Conservation (phyloP, 2,888 invertebrate genomes). For the Diarsia brunnea region DNA sequence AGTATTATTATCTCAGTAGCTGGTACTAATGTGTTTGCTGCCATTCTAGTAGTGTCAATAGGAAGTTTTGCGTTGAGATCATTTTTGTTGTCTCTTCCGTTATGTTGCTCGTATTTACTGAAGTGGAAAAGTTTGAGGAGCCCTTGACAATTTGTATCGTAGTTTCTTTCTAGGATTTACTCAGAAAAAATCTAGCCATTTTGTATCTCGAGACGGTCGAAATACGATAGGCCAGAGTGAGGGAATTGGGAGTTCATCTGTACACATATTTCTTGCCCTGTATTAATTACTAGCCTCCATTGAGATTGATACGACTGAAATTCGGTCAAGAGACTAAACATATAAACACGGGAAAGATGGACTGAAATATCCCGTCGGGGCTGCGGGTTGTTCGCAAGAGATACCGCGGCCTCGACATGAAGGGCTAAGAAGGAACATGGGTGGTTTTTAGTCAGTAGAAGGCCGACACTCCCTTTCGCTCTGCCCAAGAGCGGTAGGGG, state of each 20-base stretch:
- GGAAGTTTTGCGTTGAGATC: conserved; percentile 43
- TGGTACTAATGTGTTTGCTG: conserved; percentile 41
- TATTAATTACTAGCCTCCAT: neutral
- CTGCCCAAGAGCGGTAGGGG: too few relatives aligned
- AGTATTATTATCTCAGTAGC: conserved; percentile 43
- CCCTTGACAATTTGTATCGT: neutral
- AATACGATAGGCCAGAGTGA: neutral
- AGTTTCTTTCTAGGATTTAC: neutral
- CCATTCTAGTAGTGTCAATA: conserved; percentile 35
- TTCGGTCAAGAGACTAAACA: neutral
- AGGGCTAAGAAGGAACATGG: too few relatives aligned
- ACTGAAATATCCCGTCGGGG: too few relatives aligned
- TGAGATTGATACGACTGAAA: neutral
- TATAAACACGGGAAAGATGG: neutral
- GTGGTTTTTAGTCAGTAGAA: too few relatives aligned
- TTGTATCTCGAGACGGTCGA: neutral
- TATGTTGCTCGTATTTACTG: neutral
- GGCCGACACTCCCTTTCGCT: too few relatives aligned
- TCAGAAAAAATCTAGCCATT: neutral
- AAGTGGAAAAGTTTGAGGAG: conserved; percentile 2
- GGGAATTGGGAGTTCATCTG: neutral
- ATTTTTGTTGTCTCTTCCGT: conserved; percentile 12
- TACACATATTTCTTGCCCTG: neutral
- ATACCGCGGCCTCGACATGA: too few relatives aligned
- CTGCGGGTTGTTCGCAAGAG: too few relatives aligned